Evolutionary conservation across 1,140 invertebrate species (phyloP), one percentile per base, ranked within the genome.

Genomic region (Drosophila sp.): DNA sequence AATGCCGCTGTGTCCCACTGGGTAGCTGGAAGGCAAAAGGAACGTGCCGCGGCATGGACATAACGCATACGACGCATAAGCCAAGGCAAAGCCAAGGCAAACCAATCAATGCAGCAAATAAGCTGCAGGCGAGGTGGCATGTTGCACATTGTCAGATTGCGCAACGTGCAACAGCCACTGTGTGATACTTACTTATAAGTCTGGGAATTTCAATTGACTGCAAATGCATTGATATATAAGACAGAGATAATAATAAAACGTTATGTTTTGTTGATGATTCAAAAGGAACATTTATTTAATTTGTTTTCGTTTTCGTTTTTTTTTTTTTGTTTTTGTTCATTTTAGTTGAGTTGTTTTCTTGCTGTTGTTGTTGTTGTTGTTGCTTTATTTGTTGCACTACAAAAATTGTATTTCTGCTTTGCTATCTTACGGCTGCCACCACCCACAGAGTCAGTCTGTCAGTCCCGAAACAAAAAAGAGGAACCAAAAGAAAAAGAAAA

Each of bases 211-310:
- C 11, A 66, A 40, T 61, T 1, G 21, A 21, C 21, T 21, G 54
- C 8, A 36, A 62, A 36, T 3, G 18, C 38, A 64, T 46, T 56
- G 32, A 79, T 66, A 51, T 62, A 63, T 38, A 58, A 62, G 59
- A 45, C 58, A 50, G 43, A 66, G 29, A 58, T 43, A 66, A 64
- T 71, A 71, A 72, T 51, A 40, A 71, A 72, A 34, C 21, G 29
- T 80, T 72, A 13, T 43, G 36, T 69, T 70, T 74, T 76, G 71
- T 87, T 87, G 86, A 87, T 86, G 79, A 87, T 87, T 87, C 82
- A 87, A 87, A 87, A 87, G 82, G 82, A 87, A 87, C 82, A 87
- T 87, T 87, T 87, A 86, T 89, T 87, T 87, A 89, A 87, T 87
- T 87, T 87, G 78, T 78, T 82, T 87, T 78, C 62, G 53, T 54